These are phyloP conservation scores for Miichthys miiuy DNA, from an alignment of 2,797 vertebrate species.

Conservation along the genomic window DNA sequence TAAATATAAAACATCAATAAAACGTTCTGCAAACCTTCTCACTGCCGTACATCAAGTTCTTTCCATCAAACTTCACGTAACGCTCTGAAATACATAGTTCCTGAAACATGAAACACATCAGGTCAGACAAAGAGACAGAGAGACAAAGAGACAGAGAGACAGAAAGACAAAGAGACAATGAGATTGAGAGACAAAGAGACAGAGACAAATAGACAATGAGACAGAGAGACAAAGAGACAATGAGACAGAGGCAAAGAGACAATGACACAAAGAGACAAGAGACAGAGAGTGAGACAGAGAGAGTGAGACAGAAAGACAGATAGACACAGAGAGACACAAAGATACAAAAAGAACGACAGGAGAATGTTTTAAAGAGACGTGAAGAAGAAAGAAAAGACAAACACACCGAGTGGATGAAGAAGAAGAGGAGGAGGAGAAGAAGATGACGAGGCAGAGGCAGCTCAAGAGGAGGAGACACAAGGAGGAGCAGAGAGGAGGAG, in stretches of 20 bases:
- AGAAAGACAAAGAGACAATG: background rate
- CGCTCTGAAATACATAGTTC: conserved; percentile 98
- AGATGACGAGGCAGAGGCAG: conserved; percentile 77
- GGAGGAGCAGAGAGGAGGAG: conserved; percentile 76
- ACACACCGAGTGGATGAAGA: conserved; percentile 69
- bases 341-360: too few relatives aligned
- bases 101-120: conserved; percentile 77
- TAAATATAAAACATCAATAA: background rate
- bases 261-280: too few relatives aligned
- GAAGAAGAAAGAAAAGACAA: conserved; percentile 29
- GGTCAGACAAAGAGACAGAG: too few relatives aligned
- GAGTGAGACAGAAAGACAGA: too few relatives aligned
- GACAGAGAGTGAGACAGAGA: too few relatives aligned
- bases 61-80: conserved; percentile 94
- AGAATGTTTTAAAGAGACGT: background rate
- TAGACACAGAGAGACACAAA: too few relatives aligned
- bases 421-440: conserved; percentile 67
- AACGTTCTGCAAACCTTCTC: conserved; percentile 89
- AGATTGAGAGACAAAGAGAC: background rate
- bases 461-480: conserved; percentile 76
- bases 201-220: background rate
- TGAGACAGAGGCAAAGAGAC: too few relatives aligned
- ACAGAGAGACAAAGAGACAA: too few relatives aligned
- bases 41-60: conserved; percentile 94
- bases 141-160: background rate